Evolutionary conservation across 2,113 vertebrate species (phyloP).

Genomic region (Corydoras sp.): DNA sequence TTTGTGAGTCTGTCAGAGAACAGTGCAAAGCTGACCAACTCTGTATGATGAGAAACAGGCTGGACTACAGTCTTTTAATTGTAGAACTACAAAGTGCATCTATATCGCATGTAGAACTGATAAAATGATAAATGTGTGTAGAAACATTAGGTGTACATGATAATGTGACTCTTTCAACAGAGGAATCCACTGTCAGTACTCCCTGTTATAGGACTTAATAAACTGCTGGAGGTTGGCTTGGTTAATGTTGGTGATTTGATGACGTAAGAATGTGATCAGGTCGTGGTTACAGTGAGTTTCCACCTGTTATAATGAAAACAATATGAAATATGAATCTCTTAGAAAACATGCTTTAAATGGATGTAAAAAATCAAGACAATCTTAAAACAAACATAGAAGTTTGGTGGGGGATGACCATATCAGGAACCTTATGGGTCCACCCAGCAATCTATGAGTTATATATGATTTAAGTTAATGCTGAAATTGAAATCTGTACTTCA

Average conservation of each 20-base stretch:
- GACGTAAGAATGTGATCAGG: conserved; percentile 82
- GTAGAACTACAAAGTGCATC: too few relatives aligned
- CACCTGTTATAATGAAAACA: conserved; percentile 62
- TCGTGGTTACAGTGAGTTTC: conserved; percentile 84
- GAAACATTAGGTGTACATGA: too few relatives aligned
- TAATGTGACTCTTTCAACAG: background rate
- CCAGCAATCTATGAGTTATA: conserved; percentile 72
- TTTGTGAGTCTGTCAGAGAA: too few relatives aligned
- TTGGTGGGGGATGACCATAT: conserved; percentile 80
- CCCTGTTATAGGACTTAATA: conserved; percentile 86
- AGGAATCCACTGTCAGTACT: background rate
- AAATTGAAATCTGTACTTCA: background rate
- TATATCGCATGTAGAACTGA: too few relatives aligned
- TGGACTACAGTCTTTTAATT: too few relatives aligned
- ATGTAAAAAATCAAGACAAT: too few relatives aligned
- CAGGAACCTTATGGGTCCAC: conserved; percentile 83
- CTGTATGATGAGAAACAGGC: too few relatives aligned
- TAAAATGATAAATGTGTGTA: too few relatives aligned
- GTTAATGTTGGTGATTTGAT: conserved; percentile 86
- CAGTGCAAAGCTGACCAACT: too few relatives aligned
- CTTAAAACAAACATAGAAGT: too few relatives aligned
- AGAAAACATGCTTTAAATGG: too few relatives aligned
- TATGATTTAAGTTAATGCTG: background rate
- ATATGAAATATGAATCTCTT: too few relatives aligned
- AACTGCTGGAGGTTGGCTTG: conserved; percentile 85